Evolutionary conservation across 2,113 vertebrate species (phyloP).

Genomic region (Mus musculus): DNA sequence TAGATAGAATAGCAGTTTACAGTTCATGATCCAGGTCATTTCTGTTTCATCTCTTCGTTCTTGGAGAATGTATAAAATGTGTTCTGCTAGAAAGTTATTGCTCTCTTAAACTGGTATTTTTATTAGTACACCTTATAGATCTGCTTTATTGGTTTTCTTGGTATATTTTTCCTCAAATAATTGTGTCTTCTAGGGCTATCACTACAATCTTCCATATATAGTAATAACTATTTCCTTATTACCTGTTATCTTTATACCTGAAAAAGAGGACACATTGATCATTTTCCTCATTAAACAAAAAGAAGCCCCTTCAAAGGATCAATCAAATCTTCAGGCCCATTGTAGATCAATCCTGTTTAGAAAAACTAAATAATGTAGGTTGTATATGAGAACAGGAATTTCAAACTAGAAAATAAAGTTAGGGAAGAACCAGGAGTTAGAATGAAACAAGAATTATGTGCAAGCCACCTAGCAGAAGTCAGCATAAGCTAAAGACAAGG

Average conservation of each 20-base stretch:
- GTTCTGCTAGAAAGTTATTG: not conserved
- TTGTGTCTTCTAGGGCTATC: not conserved
- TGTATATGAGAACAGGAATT: not conserved
- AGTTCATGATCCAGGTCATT: not conserved
- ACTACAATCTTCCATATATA: not conserved
- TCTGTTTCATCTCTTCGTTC: not conserved
- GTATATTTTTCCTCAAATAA: not conserved
- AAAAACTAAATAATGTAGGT: not conserved
- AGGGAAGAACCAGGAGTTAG: not conserved
- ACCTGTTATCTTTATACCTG: not conserved
- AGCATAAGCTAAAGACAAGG: not conserved
- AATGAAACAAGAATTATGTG: not conserved
- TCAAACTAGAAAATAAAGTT: not conserved
- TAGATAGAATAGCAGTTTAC: not conserved
- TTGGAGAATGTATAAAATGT: not conserved
- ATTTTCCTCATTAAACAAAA: not conserved
- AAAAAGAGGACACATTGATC: not conserved
- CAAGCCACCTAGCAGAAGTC: not conserved
- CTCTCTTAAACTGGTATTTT: not conserved
- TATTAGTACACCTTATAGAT: not conserved
- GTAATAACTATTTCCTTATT: not conserved
- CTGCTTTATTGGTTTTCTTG: not conserved
- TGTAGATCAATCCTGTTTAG: not conserved
- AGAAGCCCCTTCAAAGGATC: not conserved
- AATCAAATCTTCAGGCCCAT: not conserved